These are phyloP conservation scores for Girardinus metallicus DNA, from an alignment of 2,797 vertebrate genomes.

Conservation along the genomic window DNA sequence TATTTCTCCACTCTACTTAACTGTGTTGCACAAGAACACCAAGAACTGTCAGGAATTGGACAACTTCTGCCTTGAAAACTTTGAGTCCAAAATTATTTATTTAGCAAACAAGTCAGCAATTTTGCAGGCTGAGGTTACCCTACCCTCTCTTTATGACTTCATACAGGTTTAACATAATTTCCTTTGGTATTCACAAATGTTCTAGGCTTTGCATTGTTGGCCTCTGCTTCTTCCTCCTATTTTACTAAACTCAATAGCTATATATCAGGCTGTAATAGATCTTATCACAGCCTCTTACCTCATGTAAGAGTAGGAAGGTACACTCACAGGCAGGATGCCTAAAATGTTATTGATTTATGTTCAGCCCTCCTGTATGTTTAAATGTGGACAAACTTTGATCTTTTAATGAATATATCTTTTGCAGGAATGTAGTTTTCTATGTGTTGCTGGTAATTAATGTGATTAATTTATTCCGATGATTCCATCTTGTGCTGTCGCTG, in stretches of 20 bases:
- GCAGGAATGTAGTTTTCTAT: constrained; percentile 22
- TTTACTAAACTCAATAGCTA: constrained; percentile 14
- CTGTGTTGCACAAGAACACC: constrained; percentile 59
- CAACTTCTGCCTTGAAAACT: constrained; percentile 10
- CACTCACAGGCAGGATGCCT: constrained; percentile 11
- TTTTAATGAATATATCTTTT: constrained; percentile 7
- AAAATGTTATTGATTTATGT: constrained; percentile 43
- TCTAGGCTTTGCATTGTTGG: neutral
- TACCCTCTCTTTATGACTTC: constrained; percentile 1
- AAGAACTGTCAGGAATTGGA: constrained; percentile 31
- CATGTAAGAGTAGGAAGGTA: constrained; percentile 25
- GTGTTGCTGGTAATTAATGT: constrained; percentile 1
- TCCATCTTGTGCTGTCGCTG: constrained; percentile 46
- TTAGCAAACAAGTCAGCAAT: constrained; percentile 5
- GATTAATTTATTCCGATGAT: constrained; percentile 36
- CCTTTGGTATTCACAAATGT: constrained; percentile 4
- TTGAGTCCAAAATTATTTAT: constrained; percentile 16
- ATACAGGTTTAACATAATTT: neutral
- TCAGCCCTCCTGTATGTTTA: constrained; percentile 26
- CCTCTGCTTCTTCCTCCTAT: neutral
- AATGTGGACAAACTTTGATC: constrained; percentile 56
- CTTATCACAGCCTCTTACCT: constrained; percentile 44
- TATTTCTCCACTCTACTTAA: constrained; percentile 46
- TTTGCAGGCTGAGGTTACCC: constrained; percentile 2
- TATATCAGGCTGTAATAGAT: constrained; percentile 6